Base-by-base conservation (phyloP, 2,797 vertebrate genomes). In the Phylloscopus collybita region DNA sequence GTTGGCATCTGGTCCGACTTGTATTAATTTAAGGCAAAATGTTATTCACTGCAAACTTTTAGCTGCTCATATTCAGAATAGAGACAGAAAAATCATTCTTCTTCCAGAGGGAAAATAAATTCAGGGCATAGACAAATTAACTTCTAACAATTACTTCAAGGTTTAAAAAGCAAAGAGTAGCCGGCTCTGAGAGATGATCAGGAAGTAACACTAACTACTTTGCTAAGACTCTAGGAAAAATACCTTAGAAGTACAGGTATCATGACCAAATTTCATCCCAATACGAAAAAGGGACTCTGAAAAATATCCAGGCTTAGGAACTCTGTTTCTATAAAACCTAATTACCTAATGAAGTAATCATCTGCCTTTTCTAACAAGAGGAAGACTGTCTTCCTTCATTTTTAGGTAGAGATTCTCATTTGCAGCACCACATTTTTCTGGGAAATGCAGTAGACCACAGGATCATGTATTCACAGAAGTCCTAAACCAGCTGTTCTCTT, bases 31-130 rank as follows among this genome's bases (percentile, higher is more conserved):
- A 93, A 51, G 94, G 85, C 51, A 97, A 97, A 96, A 96, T 40
- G 60, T 94, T 96, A n/a, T 98, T 98, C 71, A 93, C 92, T 14
- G 97, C 95, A 90, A 98, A 98, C 44, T 98, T 98, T 98, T 98
- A 83, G 97, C 88, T 2, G 97, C 96, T 49, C 95, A 98, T 98
- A 94, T 98, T 92, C 32, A 96, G 91, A 97, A 69, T 22, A 93
- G 76, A 86, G 53, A 80, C 4, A 29, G 25, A 88, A 76, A 59
- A 4, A 82, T 95, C 34, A 40, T 60, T 74, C 14, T 9, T 42
- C 13, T 69, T 64, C 40, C 12, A 49, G 11, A 38, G 8, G 27
- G 11, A 50, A 54, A 54, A 56, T 25, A 16, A 22, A 32, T 11
- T 3, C 45, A 6, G 26, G 11, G 3, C 44, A 30, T 29, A 42